These are phyloP conservation scores for Coluber constrictor DNA, from an alignment of 2,797 vertebrate species.

Conservation along the genomic window DNA sequence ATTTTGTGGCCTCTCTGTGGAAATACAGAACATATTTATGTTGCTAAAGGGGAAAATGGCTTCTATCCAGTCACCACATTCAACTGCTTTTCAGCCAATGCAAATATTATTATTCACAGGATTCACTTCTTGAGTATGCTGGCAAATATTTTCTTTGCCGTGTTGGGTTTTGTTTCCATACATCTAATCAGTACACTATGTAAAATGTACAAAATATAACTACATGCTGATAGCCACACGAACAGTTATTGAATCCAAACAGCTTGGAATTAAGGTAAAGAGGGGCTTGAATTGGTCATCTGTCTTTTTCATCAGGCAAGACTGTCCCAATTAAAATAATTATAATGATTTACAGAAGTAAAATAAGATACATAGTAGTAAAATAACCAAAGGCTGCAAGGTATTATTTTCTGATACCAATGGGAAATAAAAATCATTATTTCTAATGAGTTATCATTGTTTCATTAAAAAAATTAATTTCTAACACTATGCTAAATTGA, in stretches of 20 bases:
- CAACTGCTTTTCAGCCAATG: constrained; percentile 17
- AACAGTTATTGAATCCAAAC: neutral
- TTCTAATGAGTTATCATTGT: neutral
- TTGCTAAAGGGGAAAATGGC: neutral
- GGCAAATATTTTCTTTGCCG: constrained; percentile 10
- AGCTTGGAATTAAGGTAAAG: neutral
- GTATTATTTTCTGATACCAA: neutral
- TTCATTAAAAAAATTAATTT: neutral
- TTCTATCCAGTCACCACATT: constrained; percentile 11
- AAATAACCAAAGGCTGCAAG: neutral
- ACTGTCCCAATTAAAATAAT: neutral
- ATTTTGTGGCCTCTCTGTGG: neutral
- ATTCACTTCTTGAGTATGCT: constrained; percentile 2
- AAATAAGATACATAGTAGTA: neutral
- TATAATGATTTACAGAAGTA: neutral
- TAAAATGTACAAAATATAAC: constrained; percentile 8
- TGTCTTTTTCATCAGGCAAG: neutral
- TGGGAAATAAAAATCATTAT: no score
- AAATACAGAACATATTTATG: constrained; percentile 5
- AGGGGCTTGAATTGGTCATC: neutral
- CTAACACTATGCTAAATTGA: neutral
- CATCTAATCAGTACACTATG: neutral
- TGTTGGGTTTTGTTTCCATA: constrained; percentile 21
- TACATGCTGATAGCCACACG: neutral
- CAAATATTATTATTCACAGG: constrained; percentile 27